Conservation (phyloP, 2,113 vertebrate species). For the Upupa epops region DNA sequence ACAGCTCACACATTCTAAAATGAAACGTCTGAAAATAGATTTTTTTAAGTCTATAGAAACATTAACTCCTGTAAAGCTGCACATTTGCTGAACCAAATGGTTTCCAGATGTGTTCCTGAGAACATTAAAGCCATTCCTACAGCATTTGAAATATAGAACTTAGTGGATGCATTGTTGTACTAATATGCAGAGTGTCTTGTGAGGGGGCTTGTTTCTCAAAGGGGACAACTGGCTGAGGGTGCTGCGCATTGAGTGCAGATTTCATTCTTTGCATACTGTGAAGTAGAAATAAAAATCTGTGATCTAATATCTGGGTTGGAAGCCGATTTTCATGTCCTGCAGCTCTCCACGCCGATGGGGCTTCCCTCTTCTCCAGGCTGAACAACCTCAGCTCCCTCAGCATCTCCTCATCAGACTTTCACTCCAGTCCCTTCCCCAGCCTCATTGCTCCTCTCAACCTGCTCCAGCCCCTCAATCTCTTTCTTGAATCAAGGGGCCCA, state of each 20-base stretch:
- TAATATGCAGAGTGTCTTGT: neutral
- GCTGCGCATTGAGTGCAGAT: neutral
- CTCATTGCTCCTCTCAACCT: too few species aligned
- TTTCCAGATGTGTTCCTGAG: neutral
- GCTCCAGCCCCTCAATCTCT: too few species aligned
- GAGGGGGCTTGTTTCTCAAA: neutral
- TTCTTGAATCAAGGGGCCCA: too few species aligned
- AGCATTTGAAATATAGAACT: neutral
- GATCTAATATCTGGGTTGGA: neutral
- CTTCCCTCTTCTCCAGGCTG: neutral
- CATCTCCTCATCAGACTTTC: too few species aligned
- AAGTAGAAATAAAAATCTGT: neutral
- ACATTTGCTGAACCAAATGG: neutral
- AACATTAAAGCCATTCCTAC: neutral
- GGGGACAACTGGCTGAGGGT: neutral
- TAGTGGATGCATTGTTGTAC: neutral
- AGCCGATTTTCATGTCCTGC: neutral
- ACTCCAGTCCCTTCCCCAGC: too few species aligned
- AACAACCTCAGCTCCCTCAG: too few species aligned
- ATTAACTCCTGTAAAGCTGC: neutral
- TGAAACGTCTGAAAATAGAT: neutral
- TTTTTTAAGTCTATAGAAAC: accelerated
- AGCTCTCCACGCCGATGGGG: neutral
- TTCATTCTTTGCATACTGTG: neutral
- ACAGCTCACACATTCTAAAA: neutral